Evolutionary conservation across 2,113 vertebrate species (phyloP), one percentile per base, ranked within the genome.

Genomic region (Phalacrocorax carbo): DNA sequence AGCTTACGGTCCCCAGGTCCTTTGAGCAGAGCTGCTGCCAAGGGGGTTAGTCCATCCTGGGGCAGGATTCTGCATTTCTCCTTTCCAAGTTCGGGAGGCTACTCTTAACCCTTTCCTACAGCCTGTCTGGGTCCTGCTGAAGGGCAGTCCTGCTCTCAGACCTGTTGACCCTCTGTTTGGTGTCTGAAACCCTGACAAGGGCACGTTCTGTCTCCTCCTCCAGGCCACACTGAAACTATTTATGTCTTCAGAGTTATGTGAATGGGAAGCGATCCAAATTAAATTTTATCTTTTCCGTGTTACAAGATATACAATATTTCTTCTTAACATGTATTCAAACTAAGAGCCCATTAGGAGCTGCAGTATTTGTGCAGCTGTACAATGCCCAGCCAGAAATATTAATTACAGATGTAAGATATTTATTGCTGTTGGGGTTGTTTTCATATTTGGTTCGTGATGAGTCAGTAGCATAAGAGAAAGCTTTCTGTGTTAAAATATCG

Each of bases 311-410:
- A 42, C 4, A 60, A 0, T 66, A 70, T 86, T 90, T 93, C 46
- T 92, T 12, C n/a, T 81, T 81, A 51, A 66, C 72, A 32, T 27
- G 8, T 30, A 73, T 48, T 21, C 26, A 92, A 55, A 52, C 51
- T 51, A 66, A 73, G 44, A 85, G 27, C n/a, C 48, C 85, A 21
- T 61, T 83, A 88, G 55, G 9, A 77, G 15, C 22, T 90, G 68
- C 58, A 62, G 44, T 86, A 34, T 96, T 86, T 93, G 38, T 88
- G 64, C 90, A 93, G 82, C 90, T 95, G 76, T 78, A 48, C 21
- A 29, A 48, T 70, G 55, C 38, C 12, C 48, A 88, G n/a, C 20
- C 44, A 90, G 71, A 78, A 81, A 48, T 80, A 86, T 64, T 90
- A 68, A 88, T 86, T 90, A 48, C 60, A 84, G 60, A 60, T 86